Evolutionary conservation across 2,888 invertebrate species (phyloP).

Genomic region (Harpalus rubripes): DNA sequence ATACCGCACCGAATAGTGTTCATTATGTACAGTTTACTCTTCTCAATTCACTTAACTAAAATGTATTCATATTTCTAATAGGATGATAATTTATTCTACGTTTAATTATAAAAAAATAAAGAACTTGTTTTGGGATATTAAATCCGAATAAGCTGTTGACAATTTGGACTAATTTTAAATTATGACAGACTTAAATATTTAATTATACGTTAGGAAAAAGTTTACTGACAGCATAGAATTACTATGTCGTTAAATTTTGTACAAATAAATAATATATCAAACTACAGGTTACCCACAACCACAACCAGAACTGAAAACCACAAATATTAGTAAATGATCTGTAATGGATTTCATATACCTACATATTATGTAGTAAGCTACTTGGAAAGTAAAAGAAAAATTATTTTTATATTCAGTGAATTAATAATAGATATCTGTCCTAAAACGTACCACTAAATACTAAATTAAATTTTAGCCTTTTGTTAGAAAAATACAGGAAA

Average conservation of each 20-base stretch:
- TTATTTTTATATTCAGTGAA: no score
- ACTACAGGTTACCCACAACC: not conserved
- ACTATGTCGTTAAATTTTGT: not conserved
- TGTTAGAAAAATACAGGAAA: no score
- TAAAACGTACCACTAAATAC: no score
- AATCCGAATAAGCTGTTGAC: not conserved
- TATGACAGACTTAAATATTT: not conserved
- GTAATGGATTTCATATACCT: no score
- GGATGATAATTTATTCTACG: slow-evolving; percentile 6
- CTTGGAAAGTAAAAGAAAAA: no score
- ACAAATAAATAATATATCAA: not conserved
- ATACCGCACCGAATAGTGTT: slow-evolving; percentile 39
- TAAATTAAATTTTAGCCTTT: no score
- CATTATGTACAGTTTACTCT: slow-evolving; percentile 27
- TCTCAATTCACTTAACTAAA: slow-evolving; percentile 21
- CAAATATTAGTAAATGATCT: not conserved
- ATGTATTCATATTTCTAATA: slow-evolving; percentile 7
- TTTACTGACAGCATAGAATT: not conserved
- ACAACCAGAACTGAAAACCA: not conserved
- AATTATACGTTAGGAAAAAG: not conserved
- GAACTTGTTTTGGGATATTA: not conserved
- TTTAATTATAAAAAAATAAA: not conserved
- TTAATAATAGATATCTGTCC: no score
- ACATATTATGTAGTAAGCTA: no score
- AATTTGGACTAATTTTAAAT: not conserved